Percentiles rank a stretch among this genome's conserved stretches.
Evolutionary conservation across 1,140 invertebrate genomes (phyloP).

Genomic region (Sinonovacula constricta): DNA sequence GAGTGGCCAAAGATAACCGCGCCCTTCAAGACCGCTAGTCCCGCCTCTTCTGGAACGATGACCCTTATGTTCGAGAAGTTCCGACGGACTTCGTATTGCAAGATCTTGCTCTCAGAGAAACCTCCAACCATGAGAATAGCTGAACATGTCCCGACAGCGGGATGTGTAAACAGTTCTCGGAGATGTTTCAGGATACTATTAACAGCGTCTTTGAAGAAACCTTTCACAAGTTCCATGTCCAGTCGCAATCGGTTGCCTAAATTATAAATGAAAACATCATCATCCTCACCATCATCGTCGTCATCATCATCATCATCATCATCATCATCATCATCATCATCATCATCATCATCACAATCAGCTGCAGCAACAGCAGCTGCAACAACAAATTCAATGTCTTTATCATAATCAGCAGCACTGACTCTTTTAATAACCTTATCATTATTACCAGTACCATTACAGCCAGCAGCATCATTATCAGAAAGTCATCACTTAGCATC

Average conservation of each 20-base stretch:
- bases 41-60: conserved; percentile 42
- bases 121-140: conserved; percentile 51
- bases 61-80: conserved; percentile 23
- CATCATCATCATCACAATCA: too few species aligned
- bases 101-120: conserved; percentile 36
- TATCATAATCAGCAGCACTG: too few species aligned
- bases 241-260: conserved; percentile 37
- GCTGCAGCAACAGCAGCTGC: too few species aligned
- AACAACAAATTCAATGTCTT: too few species aligned
- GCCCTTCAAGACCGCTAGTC: conserved; percentile 40
- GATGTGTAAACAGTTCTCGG: conserved; percentile 23
- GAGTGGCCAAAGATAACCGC: conserved; percentile 47
- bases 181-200: conserved; percentile 38
- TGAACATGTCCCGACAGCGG: conserved; percentile 12
- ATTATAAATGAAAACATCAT: too few species aligned
- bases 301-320: too few species aligned
- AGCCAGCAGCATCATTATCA: too few species aligned
- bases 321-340: too few species aligned
- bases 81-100: conserved; percentile 18
- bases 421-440: too few species aligned
- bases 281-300: too few species aligned
- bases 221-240: conserved; percentile 16
- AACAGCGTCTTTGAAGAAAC: conserved; percentile 35
- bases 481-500: too few species aligned
- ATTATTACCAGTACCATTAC: too few species aligned